A percentile compares a stretch with the other conserved stretches of the same genome.
phyloP scores from a whole-genome alignment of 92 coral and sea anemone species.

The Micromussa lordhowensis region DNA sequence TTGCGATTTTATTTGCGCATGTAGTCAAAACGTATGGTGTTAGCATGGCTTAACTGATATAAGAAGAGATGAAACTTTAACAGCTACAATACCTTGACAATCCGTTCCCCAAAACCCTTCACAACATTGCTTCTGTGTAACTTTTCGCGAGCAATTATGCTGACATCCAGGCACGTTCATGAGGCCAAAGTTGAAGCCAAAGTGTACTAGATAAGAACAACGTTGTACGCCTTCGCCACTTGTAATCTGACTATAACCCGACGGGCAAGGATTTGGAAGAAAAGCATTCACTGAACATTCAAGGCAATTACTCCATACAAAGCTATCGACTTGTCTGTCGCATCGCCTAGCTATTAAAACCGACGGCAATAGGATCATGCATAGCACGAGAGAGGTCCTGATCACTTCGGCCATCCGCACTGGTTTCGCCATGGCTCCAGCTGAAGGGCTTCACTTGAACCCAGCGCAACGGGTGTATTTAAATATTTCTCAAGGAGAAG shows the following conservation, averaged over 20 bases:
- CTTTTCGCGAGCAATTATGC: conserved; percentile 66
- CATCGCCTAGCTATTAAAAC: conserved; percentile 28
- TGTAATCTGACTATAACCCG: conserved; percentile 49
- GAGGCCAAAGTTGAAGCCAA: conserved; percentile 54
- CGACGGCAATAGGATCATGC: background rate
- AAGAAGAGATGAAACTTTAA: background rate
- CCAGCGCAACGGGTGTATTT: background rate
- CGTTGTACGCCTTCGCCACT: conserved; percentile 60
- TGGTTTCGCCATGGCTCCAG: background rate
- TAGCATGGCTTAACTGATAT: background rate
- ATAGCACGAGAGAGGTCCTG: background rate
- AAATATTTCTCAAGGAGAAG: background rate
- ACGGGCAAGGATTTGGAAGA: conserved; percentile 51
- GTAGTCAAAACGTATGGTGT: background rate
- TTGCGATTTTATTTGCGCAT: background rate
- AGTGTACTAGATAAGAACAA: conserved; percentile 40
- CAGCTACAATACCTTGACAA: conserved; percentile 75
- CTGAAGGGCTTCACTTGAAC: background rate
- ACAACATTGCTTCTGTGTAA: conserved; percentile 64
- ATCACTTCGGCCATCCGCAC: background rate
- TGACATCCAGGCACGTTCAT: conserved; percentile 72
- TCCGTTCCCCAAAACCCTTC: conserved; percentile 82
- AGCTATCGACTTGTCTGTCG: conserved; percentile 9
- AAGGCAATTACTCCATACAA: conserved; percentile 50
- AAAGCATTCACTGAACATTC: conserved; percentile 75